Evolutionary conservation across 2,797 vertebrate genomes (phyloP).

Genomic region (Discoglossus pictus): DNA sequence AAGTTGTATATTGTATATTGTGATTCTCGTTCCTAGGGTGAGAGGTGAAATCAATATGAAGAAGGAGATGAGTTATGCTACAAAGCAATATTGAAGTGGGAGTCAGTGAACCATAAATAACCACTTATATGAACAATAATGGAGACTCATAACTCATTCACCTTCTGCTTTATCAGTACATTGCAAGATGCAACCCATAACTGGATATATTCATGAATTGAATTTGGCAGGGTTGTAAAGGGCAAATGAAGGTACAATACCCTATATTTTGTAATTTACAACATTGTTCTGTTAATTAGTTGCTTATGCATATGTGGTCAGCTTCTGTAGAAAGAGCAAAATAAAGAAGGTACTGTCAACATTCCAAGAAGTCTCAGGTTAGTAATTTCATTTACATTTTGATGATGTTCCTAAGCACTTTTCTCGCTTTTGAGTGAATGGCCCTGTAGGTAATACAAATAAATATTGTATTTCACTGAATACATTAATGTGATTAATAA

Average conservation of each 20-base stretch:
- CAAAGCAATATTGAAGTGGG: conserved; percentile 17
- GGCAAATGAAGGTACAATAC: conserved; percentile 17
- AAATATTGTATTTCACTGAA: too few relatives aligned
- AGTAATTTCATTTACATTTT: too few relatives aligned
- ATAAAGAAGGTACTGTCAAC: too few relatives aligned
- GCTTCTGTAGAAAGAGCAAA: too few relatives aligned
- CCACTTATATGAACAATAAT: conserved; percentile 26
- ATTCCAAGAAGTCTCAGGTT: too few relatives aligned
- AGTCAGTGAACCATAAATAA: conserved; percentile 27
- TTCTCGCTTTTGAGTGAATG: too few relatives aligned
- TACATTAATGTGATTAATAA: too few relatives aligned
- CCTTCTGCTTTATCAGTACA: conserved; percentile 18
- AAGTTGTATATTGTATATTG: not conserved
- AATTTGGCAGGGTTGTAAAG: conserved; percentile 12
- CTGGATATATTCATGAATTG: not conserved
- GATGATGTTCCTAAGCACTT: too few relatives aligned
- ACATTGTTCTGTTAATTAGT: too few relatives aligned
- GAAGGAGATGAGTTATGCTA: conserved; percentile 2
- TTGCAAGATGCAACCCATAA: conserved; percentile 15
- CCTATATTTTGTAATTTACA: too few relatives aligned
- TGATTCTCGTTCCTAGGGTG: conserved; percentile 9
- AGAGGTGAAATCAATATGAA: conserved; percentile 26
- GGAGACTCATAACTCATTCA: conserved; percentile 29
- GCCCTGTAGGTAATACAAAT: too few relatives aligned
- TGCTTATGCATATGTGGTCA: too few relatives aligned